Base-by-base conservation (phyloP, 1,140 invertebrate genomes). In the Bombus sylvicola region DNA sequence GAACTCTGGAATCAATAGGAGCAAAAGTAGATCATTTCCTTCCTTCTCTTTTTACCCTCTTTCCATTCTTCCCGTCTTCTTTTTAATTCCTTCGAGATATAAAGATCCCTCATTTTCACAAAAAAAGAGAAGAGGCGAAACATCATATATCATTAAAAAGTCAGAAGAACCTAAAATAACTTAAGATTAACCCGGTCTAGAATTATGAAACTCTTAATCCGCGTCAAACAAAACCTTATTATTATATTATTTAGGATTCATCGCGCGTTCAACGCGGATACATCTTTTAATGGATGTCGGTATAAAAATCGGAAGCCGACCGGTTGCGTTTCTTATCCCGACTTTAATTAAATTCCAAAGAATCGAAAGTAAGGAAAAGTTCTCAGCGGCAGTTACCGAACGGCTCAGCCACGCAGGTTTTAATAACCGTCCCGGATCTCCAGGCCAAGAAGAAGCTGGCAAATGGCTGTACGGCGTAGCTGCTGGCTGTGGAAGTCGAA, bases 391-490 rank as follows among this genome's bases (percentile, higher is more conserved):
- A 75, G 69, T 85, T 76, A 87, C 85, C 73, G 77, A 87, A 81
- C 87, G 88, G 81, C 76, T 87, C 87, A 85, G 89, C 88, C 86
- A 88, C 89, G 89, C 89, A 81, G 81, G 82, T 91, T 92, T 91
- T 92, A 91, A 92, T 91, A 91, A 91, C 87, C 90, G 69, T 83
- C 83, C 77, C 69, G 53, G 79, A 82, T 84, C 68, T 62, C 18
- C 43, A 78, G 88, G 18, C n/a, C 88, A 92, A 89, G 88, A 88
- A 92, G 87, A 92, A 92, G 88, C 91, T 93, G 92, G 92, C 91
- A 93, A 93, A 93, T 93, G 92, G 90, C 91, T 90, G 90, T 87
- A 88, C 86, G 80, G 88, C 89, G 83, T 89, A 73, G 89, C 84
- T 83, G 83, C 74, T 81, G 85, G 83, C 71, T 87, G 59, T 85